A percentile compares a stretch with the other conserved stretches of the same genome.
These are phyloP conservation scores for Pseudococcus longispinus DNA, from an alignment of 2,888 invertebrate species.

Conservation along the genomic window DNA sequence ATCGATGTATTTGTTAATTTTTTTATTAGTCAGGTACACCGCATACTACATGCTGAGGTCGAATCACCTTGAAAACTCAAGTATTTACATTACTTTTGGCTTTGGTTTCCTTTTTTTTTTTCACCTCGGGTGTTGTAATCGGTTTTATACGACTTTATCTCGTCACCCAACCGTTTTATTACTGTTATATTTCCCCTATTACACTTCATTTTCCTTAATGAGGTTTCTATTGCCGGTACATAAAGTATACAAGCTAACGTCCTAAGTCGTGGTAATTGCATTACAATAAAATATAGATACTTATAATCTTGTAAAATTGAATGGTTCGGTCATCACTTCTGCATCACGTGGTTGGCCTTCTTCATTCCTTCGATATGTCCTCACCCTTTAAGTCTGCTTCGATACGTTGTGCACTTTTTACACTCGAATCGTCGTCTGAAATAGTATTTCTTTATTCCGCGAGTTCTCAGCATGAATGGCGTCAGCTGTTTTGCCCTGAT, in stretches of 20 bases:
- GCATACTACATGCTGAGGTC: background rate
- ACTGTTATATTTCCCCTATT: background rate
- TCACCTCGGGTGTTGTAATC: background rate
- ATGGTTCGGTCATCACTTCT: background rate
- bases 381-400: background rate
- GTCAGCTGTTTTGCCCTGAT: slow-evolving; percentile 16
- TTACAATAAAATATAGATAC: background rate
- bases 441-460: background rate
- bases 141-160: background rate
- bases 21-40: background rate
- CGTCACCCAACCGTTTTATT: background rate
- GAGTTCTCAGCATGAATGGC: background rate
- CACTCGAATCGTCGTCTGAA: background rate
- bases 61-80: background rate
- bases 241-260: background rate
- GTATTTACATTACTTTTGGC: background rate
- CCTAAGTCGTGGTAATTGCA: background rate
- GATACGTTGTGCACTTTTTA: background rate
- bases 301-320: background rate
- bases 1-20: background rate
- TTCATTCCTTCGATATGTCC: background rate
- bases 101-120: background rate
- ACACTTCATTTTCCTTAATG: background rate
- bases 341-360: background rate
- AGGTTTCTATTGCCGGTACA: background rate